Evolutionary conservation across 2,113 vertebrate genomes (phyloP).

Genomic region (Donacobius atricapilla): DNA sequence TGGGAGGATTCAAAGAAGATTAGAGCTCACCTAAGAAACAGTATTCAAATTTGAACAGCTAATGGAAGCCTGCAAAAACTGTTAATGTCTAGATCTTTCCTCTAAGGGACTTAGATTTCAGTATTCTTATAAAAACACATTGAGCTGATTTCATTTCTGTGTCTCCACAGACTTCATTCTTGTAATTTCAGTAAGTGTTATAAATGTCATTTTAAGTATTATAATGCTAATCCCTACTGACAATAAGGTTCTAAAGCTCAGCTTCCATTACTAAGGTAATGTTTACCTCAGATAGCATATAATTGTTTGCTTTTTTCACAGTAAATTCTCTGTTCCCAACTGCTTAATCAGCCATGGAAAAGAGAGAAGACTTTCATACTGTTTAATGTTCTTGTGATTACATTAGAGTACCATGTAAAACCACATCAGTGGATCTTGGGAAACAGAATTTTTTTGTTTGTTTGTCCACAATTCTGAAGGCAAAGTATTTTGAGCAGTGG

Average conservation of each 20-base stretch:
- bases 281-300: conserved; percentile 87
- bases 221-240: conserved; percentile 85
- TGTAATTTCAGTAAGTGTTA: conserved; percentile 90
- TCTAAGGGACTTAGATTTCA: conserved; percentile 80
- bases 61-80: conserved; percentile 81
- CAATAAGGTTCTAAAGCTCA: conserved; percentile 83
- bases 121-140: conserved; percentile 85
- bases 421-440: conserved; percentile 15
- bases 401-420: conserved; percentile 48
- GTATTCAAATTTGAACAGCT: conserved; percentile 86
- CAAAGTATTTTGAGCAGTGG: conserved; percentile 29
- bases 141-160: conserved; percentile 81
- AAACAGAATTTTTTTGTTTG: conserved; percentile 10
- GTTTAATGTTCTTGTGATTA: conserved; percentile 70
- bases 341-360: conserved; percentile 86
- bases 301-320: conserved; percentile 82
- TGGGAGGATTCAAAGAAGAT: conserved; percentile 85
- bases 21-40: conserved; percentile 83
- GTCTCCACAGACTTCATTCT: conserved; percentile 80
- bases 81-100: conserved; percentile 82
- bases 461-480: conserved; percentile 37
- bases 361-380: conserved; percentile 71
- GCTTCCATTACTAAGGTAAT: conserved; percentile 90
- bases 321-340: conserved; percentile 82
- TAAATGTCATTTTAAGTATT: conserved; percentile 90